Base-by-base conservation (phyloP, 2,113 vertebrate species). In the Zeus faber region DNA sequence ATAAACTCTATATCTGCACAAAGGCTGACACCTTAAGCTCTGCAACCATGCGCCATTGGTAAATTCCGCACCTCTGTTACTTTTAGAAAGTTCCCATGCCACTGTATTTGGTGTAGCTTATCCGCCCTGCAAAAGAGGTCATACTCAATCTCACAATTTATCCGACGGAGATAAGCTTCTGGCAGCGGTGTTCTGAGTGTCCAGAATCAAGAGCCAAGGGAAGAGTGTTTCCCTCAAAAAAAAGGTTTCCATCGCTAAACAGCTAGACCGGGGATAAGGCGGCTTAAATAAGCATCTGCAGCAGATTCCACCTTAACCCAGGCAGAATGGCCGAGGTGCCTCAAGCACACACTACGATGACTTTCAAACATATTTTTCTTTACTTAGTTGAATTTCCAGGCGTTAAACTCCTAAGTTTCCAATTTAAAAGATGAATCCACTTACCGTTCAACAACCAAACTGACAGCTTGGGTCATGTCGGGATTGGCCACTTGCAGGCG, bases 371-470 rank as follows among this genome's bases (percentile, higher is more conserved):
- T 65, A 77, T 80, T 75, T 80, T 75, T 61, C 51, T 65, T 58
- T 72, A 60, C 25, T 78, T 69, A 80, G 17, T 21, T 21, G 9
- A 8, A 43, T 43, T 9, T 11, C 33, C 8, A n/a, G n/a, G 33
- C n/a, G 74, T 66, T 62, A n/a, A n/a, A n/a, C n/a, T n/a, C 76
- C 68, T 69, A 67, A 66, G 75, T 75, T 86, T 76, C 71, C 73
- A 80, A 55, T 68, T 71, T 62, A 67, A 79, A 74, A 80, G 43
- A 77, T 54, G 63, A 67, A 85, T 72, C 51, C 76, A 74, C 93
- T 94, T 77, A 99, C 93, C 94, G 93, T 81, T 96, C 92, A 25
- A 95, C 89, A 67, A 94, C 82, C 67, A 96, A 82, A 71, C 91
- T 91, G 77, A 98, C 69, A 53, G 90, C 91, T 73, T 95, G 89